A percentile compares a stretch with the other conserved stretches of the same genome.
Conservation (phyloP, 2,888 invertebrate species). For the Rotaria magnacalcarata region DNA sequence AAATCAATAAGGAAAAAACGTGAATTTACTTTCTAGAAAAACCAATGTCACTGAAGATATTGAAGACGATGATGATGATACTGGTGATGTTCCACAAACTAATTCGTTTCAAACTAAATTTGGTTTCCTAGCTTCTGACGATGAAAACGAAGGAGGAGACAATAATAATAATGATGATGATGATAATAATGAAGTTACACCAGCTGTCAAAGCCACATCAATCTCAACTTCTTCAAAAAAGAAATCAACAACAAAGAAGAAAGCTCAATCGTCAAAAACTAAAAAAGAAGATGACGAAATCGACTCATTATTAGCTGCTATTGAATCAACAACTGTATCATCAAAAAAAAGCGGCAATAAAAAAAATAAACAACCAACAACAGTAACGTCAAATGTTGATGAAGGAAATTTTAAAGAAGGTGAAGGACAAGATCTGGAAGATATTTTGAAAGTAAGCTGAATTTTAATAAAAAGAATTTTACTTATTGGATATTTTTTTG, state of each 20-base stretch:
- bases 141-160: background rate
- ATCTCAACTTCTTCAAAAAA: background rate
- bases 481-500: background rate
- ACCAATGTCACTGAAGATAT: background rate
- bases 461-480: background rate
- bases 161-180: background rate
- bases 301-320: constrained; percentile 4
- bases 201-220: background rate
- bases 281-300: constrained; percentile 12
- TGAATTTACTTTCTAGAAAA: background rate
- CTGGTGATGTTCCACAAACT: background rate
- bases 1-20: background rate
- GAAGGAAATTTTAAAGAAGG: background rate
- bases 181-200: background rate
- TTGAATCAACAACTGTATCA: background rate
- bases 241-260: background rate
- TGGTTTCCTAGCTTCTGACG: background rate
- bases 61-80: background rate
- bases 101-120: background rate
- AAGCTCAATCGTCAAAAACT: background rate
- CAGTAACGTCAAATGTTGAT: background rate
- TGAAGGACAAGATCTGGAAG: constrained; percentile 35
- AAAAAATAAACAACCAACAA: background rate
- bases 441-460: background rate
- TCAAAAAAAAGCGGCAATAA: constrained; percentile 18